These are phyloP conservation scores for Phyllostomus discolor DNA, from an alignment of 2,113 vertebrate genomes.

Conservation along the genomic window DNA sequence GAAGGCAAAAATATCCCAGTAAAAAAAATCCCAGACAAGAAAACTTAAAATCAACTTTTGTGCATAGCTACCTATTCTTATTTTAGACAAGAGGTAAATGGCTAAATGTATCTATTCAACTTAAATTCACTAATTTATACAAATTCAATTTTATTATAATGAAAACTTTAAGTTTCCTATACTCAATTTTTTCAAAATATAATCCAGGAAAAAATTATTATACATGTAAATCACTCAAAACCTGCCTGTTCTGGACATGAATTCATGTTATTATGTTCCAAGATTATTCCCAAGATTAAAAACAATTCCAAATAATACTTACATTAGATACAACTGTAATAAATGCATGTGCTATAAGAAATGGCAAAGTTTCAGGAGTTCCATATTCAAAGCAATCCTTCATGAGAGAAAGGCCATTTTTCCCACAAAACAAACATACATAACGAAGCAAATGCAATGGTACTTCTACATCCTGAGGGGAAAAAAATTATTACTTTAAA, in stretches of 20 bases:
- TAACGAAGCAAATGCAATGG: slow-evolving; percentile 98
- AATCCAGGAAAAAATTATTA: background rate
- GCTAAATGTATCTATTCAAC: background rate
- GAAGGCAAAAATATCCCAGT: background rate
- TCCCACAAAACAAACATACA: slow-evolving; percentile 98
- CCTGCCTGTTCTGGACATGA: background rate
- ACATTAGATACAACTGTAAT: slow-evolving; percentile 99
- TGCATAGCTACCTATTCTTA: background rate
- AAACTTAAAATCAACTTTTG: background rate
- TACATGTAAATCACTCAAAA: background rate
- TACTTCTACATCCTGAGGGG: slow-evolving; percentile 94
- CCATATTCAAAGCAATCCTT: slow-evolving; percentile 98
- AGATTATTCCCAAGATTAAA: background rate
- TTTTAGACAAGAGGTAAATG: background rate
- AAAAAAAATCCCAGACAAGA: background rate
- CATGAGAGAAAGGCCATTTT: slow-evolving; percentile 98
- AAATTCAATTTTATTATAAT: background rate
- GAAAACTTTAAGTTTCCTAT: background rate
- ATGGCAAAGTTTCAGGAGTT: slow-evolving; percentile 93
- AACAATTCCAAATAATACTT: slow-evolving; percentile 76
- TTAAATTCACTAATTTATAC: background rate
- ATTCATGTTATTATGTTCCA: background rate
- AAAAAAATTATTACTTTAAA: background rate
- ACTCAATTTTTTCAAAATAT: background rate
- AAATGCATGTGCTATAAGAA: slow-evolving; percentile 97